Evolutionary conservation across 1,140 invertebrate species (phyloP), one percentile per base, ranked within the genome.

Genomic region (Drosophila navojoa): DNA sequence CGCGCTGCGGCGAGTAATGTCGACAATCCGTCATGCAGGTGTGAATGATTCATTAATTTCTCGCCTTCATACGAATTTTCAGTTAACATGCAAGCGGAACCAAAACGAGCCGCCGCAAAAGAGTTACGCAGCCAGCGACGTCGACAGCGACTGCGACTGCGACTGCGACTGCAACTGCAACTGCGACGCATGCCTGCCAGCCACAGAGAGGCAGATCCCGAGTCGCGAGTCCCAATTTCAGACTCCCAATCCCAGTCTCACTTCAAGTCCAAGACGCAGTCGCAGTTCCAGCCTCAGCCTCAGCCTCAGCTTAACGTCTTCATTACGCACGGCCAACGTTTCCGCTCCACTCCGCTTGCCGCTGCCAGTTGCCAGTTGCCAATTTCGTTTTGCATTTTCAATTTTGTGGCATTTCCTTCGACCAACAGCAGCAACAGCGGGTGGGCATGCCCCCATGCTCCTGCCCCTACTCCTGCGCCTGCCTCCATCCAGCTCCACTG

Each of bases 1-100:
- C 15, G 52, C 52, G 52, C 27, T 29, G 52, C 42, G 29, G 74
- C 76, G 79, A 89, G 80, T 84, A 87, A 90, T 87, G 81, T 89
- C 84, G 90, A 84, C 89, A 91, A 91, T 91, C 89, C 89, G 89
- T 91, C 89, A 91, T 91, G 89, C 89, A 91, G 89, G 89, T 91
- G 89, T 91, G 89, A 91, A 91, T 91, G 89, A 91, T 91, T 91
- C 89, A 91, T 91, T 91, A 91, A 91, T 91, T 91, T 91, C 81
- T 91, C 89, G 84, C 89, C 89, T 91, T 91, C 89, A 90, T 90
- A 90, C 85, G 85, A 90, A 90, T 90, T 90, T 89, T 90, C 77
- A 89, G 85, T 90, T 90, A 90, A 90, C 85, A 90, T 90, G 85
- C 85, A 90, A 90, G 84, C 79, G 84, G 79, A 89, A 89, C 84